These are phyloP conservation scores for Drosophila helvetica DNA, from an alignment of 2,888 invertebrate species.

Conservation along the genomic window DNA sequence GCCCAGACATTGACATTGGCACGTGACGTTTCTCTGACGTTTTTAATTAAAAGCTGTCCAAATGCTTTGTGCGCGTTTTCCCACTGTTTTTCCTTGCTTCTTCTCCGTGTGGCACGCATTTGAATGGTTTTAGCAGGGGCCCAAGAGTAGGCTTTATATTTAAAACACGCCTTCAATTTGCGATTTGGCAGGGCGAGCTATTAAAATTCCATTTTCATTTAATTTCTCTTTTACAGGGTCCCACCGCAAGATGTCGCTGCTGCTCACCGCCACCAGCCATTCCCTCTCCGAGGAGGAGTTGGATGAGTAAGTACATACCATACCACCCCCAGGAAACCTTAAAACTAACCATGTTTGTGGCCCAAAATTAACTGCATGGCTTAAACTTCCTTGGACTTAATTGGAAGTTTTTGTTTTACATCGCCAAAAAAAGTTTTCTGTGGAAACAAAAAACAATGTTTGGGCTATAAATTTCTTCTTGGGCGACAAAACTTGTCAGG, in stretches of 20 bases:
- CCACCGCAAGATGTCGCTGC: constrained; percentile 75
- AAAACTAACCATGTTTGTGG: constrained; percentile 6
- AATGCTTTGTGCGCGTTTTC: constrained; percentile 57
- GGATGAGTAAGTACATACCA: constrained; percentile 87
- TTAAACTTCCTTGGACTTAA: constrained; percentile 41
- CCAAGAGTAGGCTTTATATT: constrained; percentile 18
- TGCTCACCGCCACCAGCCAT: constrained; percentile 78
- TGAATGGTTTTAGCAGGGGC: constrained; percentile 32
- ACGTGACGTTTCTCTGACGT: constrained; percentile 63
- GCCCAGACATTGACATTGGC: constrained; percentile 35
- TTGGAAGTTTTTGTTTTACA: constrained; percentile 23
- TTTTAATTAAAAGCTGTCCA: constrained; percentile 78
- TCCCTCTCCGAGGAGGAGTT: constrained; percentile 88
- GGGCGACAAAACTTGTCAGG: constrained; percentile 37
- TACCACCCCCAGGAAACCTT: neutral
- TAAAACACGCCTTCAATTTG: constrained; percentile 31
- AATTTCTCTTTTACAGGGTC: constrained; percentile 51
- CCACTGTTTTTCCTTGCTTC: constrained; percentile 4
- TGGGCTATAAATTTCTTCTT: constrained; percentile 46
- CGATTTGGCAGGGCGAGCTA: constrained; percentile 24
- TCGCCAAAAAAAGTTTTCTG: neutral
- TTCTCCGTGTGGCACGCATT: constrained; percentile 29
- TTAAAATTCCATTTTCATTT: constrained; percentile 45
- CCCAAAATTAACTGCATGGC: constrained; percentile 43
- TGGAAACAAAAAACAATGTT: neutral